These are phyloP conservation scores for Caloenas nicobarica DNA, from an alignment of 2,113 vertebrate genomes.

Conservation along the genomic window DNA sequence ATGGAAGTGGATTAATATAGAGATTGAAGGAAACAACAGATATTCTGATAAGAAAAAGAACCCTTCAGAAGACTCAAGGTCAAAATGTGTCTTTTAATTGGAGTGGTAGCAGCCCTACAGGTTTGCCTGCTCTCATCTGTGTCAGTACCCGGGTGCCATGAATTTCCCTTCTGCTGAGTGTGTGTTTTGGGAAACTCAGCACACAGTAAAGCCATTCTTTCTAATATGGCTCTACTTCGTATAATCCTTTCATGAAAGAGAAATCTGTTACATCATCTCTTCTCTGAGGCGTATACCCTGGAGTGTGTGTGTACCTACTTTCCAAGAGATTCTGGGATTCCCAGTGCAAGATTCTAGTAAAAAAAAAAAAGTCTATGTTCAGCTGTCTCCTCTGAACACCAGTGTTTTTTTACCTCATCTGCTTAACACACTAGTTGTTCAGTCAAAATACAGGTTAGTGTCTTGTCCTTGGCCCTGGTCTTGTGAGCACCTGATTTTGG, in stretches of 20 bases:
- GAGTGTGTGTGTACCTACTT: background rate
- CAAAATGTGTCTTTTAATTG: background rate
- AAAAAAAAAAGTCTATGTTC: background rate
- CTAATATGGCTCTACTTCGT: background rate
- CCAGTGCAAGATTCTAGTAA: background rate
- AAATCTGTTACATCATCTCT: background rate
- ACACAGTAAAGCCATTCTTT: background rate
- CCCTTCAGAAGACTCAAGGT: background rate
- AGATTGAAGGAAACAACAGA: background rate
- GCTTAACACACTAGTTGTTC: background rate
- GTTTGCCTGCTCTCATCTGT: background rate
- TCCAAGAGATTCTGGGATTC: background rate
- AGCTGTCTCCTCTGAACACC: background rate
- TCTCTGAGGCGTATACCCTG: background rate
- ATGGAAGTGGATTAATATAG: background rate
- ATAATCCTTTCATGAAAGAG: background rate
- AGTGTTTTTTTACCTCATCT: background rate
- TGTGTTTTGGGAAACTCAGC: background rate
- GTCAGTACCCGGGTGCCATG: background rate
- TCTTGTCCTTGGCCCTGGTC: background rate
- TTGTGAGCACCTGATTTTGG: background rate
- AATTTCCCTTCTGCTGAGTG: background rate
- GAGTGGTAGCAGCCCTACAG: background rate
- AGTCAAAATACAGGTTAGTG: background rate
- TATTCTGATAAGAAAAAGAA: background rate